These are phyloP conservation scores for Pseudotriccus pelzelni DNA, from an alignment of 2,797 vertebrate species.

Conservation along the genomic window DNA sequence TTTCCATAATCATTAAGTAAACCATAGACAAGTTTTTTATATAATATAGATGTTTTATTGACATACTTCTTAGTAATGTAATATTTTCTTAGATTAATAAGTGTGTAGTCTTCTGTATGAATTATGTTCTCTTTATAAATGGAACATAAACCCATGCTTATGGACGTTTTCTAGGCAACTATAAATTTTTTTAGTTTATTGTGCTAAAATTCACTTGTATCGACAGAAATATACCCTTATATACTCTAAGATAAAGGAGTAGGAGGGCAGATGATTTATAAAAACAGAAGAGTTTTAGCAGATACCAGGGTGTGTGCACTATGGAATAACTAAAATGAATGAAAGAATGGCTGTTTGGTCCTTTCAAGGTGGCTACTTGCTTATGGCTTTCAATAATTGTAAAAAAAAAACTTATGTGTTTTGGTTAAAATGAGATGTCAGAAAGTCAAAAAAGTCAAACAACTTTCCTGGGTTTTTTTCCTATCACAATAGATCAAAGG, in stretches of 20 bases:
- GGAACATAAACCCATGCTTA: background rate
- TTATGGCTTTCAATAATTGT: background rate
- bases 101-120: background rate
- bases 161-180: background rate
- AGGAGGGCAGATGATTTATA: background rate
- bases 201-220: background rate
- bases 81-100: background rate
- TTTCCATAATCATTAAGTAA: background rate
- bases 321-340: background rate
- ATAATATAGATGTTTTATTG: background rate
- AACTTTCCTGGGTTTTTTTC: background rate
- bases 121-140: background rate
- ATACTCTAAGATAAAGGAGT: background rate
- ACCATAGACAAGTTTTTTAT: background rate
- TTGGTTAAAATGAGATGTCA: background rate
- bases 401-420: accelerated
- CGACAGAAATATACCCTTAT: background rate
- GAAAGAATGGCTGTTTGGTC: background rate
- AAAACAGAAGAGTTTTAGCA: background rate
- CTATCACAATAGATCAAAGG: background rate
- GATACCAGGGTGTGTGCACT: background rate
- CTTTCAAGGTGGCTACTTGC: background rate
- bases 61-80: background rate
- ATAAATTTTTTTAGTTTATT: background rate
- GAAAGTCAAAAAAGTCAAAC: background rate